A percentile compares a stretch with the other conserved stretches of the same genome.
Evolutionary conservation across 2,888 invertebrate genomes (phyloP).

Genomic region (Pterostichus madidus): DNA sequence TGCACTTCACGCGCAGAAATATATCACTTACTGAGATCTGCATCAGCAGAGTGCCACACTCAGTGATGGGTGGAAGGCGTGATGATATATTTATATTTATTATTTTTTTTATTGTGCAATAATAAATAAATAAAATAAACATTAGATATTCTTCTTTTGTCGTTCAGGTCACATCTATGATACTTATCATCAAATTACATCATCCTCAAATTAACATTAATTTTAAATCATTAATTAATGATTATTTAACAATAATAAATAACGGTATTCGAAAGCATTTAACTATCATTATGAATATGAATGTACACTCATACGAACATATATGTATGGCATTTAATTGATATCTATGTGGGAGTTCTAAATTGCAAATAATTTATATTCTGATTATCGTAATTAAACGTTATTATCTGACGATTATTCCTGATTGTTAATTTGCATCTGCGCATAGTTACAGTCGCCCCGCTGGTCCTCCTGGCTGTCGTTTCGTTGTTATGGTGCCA

Average conservation of each 20-base stretch:
- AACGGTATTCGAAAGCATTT: not conserved
- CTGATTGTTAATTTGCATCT: slow-evolving; percentile 44
- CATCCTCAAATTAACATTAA: not conserved
- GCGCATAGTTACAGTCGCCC: slow-evolving; percentile 11
- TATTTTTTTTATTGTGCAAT: too few species aligned
- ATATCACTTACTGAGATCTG: too few species aligned
- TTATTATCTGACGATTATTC: slow-evolving; percentile 61
- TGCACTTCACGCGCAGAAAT: too few species aligned
- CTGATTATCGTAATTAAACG: slow-evolving; percentile 62
- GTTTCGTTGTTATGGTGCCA: slow-evolving; percentile 9
- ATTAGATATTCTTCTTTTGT: not conserved
- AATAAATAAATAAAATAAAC: not conserved
- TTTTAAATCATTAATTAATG: not conserved
- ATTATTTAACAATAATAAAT: not conserved
- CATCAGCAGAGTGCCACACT: too few species aligned
- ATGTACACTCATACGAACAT: too few species aligned
- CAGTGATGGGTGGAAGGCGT: too few species aligned
- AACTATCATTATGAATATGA: not conserved
- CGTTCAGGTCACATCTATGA: not conserved
- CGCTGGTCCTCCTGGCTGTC: not conserved
- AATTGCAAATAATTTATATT: slow-evolving; percentile 63
- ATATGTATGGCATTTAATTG: not conserved
- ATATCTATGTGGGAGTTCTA: slow-evolving; percentile 34
- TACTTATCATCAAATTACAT: not conserved
- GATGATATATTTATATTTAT: too few species aligned